Evolutionary conservation across 2,888 invertebrate species (phyloP).

Genomic region (Thera obeliscata): DNA sequence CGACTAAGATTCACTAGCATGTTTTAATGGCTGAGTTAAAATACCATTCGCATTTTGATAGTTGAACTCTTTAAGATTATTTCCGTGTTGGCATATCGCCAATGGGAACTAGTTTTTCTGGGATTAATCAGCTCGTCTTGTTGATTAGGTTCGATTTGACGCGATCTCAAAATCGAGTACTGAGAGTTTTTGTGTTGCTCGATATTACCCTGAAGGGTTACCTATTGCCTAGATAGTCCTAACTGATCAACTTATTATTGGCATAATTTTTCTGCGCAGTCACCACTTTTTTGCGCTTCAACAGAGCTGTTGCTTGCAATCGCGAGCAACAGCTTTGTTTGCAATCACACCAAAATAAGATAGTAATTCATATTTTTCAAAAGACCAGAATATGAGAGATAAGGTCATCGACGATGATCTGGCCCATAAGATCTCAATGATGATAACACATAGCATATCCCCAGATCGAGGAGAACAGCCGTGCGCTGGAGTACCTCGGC

Average conservation of each 20-base stretch:
- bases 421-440: no score
- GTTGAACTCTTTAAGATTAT: conserved; percentile 17
- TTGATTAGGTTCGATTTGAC: conserved; percentile 22
- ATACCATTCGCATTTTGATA: conserved; percentile 21
- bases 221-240: no score
- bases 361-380: no score
- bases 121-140: conserved; percentile 17
- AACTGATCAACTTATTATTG: no score
- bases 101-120: conserved; percentile 22
- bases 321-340: no score
- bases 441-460: conserved; percentile 18
- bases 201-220: background rate
- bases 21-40: conserved; percentile 20
- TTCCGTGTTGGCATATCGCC: conserved; percentile 27
- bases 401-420: no score
- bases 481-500: conserved; percentile 93
- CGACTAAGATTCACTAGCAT: conserved; percentile 8
- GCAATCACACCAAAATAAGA: no score
- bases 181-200: background rate
- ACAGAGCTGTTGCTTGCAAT: no score
- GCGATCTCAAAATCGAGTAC: conserved; percentile 4
- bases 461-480: conserved; percentile 97
- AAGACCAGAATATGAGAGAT: no score
- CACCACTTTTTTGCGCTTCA: no score
- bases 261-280: no score